Conservation (phyloP, 1,140 invertebrate genomes). For the Cydia fagiglandana region DNA sequence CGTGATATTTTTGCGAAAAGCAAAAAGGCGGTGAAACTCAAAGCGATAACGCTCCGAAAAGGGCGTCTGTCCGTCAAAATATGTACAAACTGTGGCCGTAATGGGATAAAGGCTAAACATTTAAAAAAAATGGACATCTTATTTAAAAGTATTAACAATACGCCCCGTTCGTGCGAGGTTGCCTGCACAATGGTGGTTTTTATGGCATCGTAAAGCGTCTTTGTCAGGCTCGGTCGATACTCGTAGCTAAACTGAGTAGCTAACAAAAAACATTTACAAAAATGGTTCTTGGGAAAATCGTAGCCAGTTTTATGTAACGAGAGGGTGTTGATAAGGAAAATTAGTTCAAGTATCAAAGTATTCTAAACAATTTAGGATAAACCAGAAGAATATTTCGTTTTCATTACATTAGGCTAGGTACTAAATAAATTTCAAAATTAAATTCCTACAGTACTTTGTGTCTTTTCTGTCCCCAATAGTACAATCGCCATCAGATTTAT, state of each 20-base stretch:
- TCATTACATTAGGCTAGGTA: background rate
- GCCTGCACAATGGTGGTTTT: conserved; percentile 66
- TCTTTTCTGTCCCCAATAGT: no score
- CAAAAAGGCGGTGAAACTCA: conserved; percentile 57
- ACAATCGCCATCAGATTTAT: no score
- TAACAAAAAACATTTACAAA: conserved; percentile 28
- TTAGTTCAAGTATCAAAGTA: background rate
- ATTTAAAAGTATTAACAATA: conserved; percentile 73
- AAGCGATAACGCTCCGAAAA: conserved; percentile 51
- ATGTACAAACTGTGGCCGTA: conserved; percentile 71
- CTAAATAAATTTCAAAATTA: no score
- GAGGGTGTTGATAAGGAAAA: conserved; percentile 15
- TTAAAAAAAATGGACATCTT: conserved; percentile 75
- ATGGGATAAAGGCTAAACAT: conserved; percentile 62
- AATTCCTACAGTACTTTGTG: no score
- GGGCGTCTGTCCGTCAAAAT: conserved; percentile 67
- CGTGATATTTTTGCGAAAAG: conserved; percentile 65
- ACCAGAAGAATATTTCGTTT: background rate
- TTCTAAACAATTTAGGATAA: background rate
- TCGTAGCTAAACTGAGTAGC: conserved; percentile 44
- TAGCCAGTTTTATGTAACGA: conserved; percentile 13
- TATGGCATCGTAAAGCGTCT: conserved; percentile 70
- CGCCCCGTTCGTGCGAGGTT: conserved; percentile 58
- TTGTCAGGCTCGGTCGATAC: conserved; percentile 69
- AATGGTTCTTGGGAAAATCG: conserved; percentile 29